Evolutionary conservation across 2,797 vertebrate species (phyloP).

Genomic region (Sebastes trivittatus): DNA sequence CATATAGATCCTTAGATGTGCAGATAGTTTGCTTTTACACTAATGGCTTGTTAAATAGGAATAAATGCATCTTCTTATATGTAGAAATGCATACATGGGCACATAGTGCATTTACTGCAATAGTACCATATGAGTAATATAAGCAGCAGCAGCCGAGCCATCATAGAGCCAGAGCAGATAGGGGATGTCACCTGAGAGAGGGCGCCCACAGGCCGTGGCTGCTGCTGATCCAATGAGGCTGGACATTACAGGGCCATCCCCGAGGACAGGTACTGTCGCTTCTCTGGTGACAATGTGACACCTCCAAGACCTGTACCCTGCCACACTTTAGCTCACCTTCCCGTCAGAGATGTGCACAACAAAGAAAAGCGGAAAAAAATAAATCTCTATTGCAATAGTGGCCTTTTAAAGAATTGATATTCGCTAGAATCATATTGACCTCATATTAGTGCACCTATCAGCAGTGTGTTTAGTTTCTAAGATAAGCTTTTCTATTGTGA

Average conservation of each 20-base stretch:
- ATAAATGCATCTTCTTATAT: not conserved
- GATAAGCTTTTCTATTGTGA: not conserved
- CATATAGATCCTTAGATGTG: not conserved
- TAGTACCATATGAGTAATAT: conserved; percentile 18
- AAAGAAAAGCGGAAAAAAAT: not conserved
- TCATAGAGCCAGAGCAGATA: conserved; percentile 71
- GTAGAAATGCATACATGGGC: not conserved
- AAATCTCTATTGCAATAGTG: not conserved
- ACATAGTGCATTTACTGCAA: conserved; percentile 11
- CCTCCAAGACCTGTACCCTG: conserved; percentile 62
- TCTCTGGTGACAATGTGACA: conserved; percentile 64
- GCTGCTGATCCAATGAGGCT: conserved; percentile 80
- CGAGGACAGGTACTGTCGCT: conserved; percentile 64
- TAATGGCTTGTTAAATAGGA: not conserved
- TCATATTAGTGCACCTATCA: not conserved
- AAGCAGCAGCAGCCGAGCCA: conserved; percentile 33
- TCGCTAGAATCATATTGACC: not conserved
- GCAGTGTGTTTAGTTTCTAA: not conserved
- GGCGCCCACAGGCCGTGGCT: conserved; percentile 65
- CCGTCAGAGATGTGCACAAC: conserved; percentile 46
- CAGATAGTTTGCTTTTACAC: conserved; percentile 1
- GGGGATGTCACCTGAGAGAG: conserved; percentile 78
- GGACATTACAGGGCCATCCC: conserved; percentile 75
- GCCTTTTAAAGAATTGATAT: conserved; percentile 17
- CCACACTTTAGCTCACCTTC: conserved; percentile 42